Evolutionary conservation across 1,140 invertebrate genomes (phyloP), one percentile per base, ranked within the genome.

Genomic region (Scylla paramamosain): DNA sequence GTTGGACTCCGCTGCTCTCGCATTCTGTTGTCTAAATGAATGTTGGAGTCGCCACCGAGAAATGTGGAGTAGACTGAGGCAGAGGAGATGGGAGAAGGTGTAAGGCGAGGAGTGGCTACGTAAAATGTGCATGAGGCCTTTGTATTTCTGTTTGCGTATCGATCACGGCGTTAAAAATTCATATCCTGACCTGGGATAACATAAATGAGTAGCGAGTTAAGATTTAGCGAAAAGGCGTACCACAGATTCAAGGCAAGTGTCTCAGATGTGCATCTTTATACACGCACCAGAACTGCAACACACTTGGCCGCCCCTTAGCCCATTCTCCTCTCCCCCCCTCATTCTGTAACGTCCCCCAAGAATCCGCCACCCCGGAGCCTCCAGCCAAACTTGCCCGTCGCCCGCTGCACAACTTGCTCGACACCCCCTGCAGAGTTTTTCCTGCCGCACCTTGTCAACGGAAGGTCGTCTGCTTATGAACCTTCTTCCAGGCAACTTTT

Each of bases 1-100:
- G 20, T 77, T 77, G 25, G 67, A 77, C 67, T 25, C 67, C 67
- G 16, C 67, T n/a, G 67, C 25, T 77, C 67, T n/a, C 67, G 20
- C 67, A 77, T 77, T 77, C 16, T 77, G 67, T n/a, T 77, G 67
- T n/a, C 67, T 77, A 77, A 77, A 77, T 77, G 67, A 77, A 77
- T 77, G 67, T 77, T 77, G 20, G 0, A 25, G n/a, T 77, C 67
- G 25, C 67, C 67, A n/a, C 0, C 20, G 25, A 77, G 67, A n/a
- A 77, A n/a, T n/a, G n/a, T 25, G 25, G 67, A 77, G 67, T 77
- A 77, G 7, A 77, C 20, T 0, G 67, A 77, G 67, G 25, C 20
- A 25, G n/a, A 77, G 67, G n/a, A 20, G 25, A 25, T 3, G 6
- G 16, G 25, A 39, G 20, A 20, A 77, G 67, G 67, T 7, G 67